Percentiles rank a stretch among this genome's conserved stretches.
Evolutionary conservation across 2,797 vertebrate genomes (phyloP).

Genomic region (Nyctalus aviator): DNA sequence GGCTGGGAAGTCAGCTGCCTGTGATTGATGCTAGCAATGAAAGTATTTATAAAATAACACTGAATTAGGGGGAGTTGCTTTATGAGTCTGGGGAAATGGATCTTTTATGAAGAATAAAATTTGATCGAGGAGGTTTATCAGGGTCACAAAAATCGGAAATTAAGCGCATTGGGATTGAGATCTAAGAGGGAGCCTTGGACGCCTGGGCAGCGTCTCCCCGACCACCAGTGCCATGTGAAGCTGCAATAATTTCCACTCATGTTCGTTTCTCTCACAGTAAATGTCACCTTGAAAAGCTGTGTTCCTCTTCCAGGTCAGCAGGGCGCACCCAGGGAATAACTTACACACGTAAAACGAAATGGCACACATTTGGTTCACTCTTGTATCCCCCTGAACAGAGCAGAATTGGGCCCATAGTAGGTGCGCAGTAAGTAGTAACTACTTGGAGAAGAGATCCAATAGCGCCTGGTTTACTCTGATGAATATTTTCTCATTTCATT

Average conservation of each 20-base stretch:
- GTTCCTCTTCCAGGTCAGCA: not conserved
- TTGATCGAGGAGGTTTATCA: conserved; percentile 81
- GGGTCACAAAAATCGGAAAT: conserved; percentile 75
- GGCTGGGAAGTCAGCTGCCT: conserved; percentile 83
- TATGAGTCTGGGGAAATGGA: conserved; percentile 86
- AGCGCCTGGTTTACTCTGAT: not conserved
- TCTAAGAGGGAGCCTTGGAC: conserved; percentile 12
- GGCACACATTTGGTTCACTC: not conserved
- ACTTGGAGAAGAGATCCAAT: not conserved
- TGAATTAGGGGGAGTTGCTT: conserved; percentile 85
- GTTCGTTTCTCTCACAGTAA: not conserved
- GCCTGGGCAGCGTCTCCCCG: not conserved
- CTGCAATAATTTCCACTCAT: not conserved
- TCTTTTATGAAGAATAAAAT: conserved; percentile 88
- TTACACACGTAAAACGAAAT: not conserved
- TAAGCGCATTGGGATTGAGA: conserved; percentile 58
- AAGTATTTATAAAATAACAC: conserved; percentile 86
- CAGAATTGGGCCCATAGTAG: not conserved
- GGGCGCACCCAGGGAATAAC: not conserved
- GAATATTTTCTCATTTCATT: not conserved
- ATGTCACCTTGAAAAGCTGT: not conserved
- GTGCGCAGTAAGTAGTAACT: not conserved
- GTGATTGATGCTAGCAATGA: conserved; percentile 85
- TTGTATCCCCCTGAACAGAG: not conserved
- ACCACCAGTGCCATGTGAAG: fast-evolving